Conservation (phyloP, 1,140 invertebrate species). For the Coenobita brevimanus region DNA sequence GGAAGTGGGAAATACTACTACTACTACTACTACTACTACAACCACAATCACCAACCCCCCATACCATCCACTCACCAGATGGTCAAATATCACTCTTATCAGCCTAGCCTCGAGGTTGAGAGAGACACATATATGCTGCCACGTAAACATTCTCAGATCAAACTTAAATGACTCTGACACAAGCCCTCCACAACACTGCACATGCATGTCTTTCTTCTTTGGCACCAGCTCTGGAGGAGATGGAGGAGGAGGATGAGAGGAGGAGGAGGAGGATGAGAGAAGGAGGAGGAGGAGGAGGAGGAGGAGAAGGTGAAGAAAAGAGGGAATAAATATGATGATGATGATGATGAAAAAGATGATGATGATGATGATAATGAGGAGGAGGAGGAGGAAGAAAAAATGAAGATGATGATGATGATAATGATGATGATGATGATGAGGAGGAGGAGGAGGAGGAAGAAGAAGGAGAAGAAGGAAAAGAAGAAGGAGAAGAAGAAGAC, state of each 20-base stretch:
- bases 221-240: conserved; percentile 41
- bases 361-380: too few relatives aligned
- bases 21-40: too few relatives aligned
- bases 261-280: too few relatives aligned
- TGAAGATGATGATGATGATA: too few relatives aligned
- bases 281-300: background rate
- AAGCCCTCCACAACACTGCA: conserved; percentile 30
- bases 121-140: conserved; percentile 37
- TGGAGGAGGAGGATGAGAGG: too few relatives aligned
- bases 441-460: too few relatives aligned
- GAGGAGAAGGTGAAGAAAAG: background rate
- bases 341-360: too few relatives aligned
- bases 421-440: too few relatives aligned
- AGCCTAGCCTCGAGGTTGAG: conserved; percentile 24
- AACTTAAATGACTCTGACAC: conserved; percentile 35
- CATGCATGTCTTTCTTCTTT: conserved; percentile 51
- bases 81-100: conserved; percentile 10
- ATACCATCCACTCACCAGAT: conserved; percentile 54
- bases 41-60: too few relatives aligned
- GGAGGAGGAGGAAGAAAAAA: too few relatives aligned
- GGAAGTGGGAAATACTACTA: too few relatives aligned
- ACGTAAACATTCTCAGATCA: conserved; percentile 34
- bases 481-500: too few relatives aligned
- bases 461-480: background rate
- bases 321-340: background rate